These are phyloP conservation scores for Embiotoca jacksoni DNA, from an alignment of 2,113 vertebrate species.

Conservation along the genomic window DNA sequence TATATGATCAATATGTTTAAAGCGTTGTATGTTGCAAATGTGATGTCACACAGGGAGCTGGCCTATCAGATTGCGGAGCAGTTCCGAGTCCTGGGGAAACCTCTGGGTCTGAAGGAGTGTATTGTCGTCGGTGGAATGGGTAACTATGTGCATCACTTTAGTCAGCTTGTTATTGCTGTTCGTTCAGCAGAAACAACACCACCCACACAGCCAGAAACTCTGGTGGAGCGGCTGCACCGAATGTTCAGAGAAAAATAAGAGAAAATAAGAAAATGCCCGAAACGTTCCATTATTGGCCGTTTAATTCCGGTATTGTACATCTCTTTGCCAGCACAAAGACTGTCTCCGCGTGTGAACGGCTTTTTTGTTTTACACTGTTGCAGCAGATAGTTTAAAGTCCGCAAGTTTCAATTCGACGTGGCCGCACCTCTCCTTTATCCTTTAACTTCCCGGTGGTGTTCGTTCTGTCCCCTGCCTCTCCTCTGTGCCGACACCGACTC, in stretches of 20 bases:
- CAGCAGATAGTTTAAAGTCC: neutral
- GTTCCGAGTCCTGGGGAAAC: slow-evolving; percentile 94
- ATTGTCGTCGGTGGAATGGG: slow-evolving; percentile 95
- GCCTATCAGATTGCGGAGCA: slow-evolving; percentile 97
- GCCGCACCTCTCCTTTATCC: neutral
- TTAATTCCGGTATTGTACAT: too few species aligned
- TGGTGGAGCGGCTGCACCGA: neutral
- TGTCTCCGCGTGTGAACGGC: too few species aligned
- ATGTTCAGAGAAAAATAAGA: too few species aligned
- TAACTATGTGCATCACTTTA: slow-evolving; percentile 57
- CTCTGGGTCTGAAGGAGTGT: slow-evolving; percentile 91
- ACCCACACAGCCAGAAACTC: neutral
- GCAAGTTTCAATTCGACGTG: too few species aligned
- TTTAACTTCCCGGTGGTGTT: neutral
- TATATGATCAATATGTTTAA: neutral
- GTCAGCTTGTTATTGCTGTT: neutral
- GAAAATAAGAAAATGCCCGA: too few species aligned
- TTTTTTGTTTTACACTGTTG: neutral
- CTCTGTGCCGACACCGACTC: neutral
- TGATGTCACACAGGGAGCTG: slow-evolving; percentile 88
- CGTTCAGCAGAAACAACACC: neutral
- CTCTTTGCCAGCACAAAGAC: too few species aligned
- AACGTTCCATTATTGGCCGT: too few species aligned
- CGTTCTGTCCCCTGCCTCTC: neutral
- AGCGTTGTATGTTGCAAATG: neutral